Percentiles rank a stretch among this genome's conserved stretches.
Evolutionary conservation across 2,888 invertebrate species (phyloP).

Genomic region (Abscondita cerata): DNA sequence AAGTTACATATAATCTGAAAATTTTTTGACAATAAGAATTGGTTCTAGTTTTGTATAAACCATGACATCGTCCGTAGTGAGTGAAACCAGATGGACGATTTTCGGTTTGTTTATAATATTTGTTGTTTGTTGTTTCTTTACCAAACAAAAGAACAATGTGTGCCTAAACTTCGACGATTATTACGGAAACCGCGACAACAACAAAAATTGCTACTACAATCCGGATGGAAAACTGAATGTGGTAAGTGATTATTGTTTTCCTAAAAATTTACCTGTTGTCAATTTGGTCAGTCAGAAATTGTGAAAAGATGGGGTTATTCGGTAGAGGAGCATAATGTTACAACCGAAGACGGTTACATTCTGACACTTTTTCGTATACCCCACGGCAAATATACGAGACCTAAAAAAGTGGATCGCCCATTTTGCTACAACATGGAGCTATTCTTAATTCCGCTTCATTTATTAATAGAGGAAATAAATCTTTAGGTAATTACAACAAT

Average conservation of each 20-base stretch:
- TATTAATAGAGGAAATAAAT: slow-evolving; percentile 24
- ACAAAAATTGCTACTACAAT: slow-evolving; percentile 43
- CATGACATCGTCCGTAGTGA: neutral
- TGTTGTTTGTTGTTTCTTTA: neutral
- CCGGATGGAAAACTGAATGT: slow-evolving; percentile 37
- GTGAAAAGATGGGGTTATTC: slow-evolving; percentile 18
- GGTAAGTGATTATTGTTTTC: slow-evolving; percentile 35
- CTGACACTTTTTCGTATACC: slow-evolving; percentile 27
- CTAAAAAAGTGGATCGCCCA: neutral
- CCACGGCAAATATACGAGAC: neutral
- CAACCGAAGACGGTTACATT: slow-evolving; percentile 32
- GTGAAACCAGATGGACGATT: neutral
- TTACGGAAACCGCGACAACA: slow-evolving; percentile 25
- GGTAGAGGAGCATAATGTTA: slow-evolving; percentile 21
- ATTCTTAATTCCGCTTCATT: slow-evolving; percentile 21
- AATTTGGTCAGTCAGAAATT: slow-evolving; percentile 22
- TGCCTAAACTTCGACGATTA: slow-evolving; percentile 41
- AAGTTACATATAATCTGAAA: too few species aligned
- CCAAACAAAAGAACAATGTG: slow-evolving; percentile 37
- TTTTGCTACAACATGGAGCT: slow-evolving; percentile 28
- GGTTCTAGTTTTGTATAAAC: too few species aligned
- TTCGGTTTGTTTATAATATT: neutral
- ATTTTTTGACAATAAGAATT: too few species aligned
- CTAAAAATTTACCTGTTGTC: neutral
- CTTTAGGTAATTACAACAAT: slow-evolving; percentile 19